Conservation (phyloP, 2,888 invertebrate species). For the Drosophila nr. fundita region DNA sequence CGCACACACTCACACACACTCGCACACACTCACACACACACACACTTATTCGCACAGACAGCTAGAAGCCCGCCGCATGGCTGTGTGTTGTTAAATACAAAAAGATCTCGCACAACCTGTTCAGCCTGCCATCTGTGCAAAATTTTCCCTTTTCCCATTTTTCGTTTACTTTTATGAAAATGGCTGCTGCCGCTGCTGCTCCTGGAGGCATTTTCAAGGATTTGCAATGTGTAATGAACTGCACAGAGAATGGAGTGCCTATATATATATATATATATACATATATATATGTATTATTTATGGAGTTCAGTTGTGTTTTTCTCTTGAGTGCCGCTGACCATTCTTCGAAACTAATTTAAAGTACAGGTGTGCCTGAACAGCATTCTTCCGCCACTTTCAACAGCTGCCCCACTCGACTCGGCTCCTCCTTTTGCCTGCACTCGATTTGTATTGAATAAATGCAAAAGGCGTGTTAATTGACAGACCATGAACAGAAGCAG, state of each 20-base stretch:
- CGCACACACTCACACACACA: not conserved
- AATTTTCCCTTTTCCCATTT: conserved; percentile 40
- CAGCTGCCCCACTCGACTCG: too few species aligned
- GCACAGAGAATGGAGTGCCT: conserved; percentile 21
- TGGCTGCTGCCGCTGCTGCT: conserved; percentile 36
- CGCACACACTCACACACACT: conserved; percentile 4
- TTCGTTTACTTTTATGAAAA: conserved; percentile 76
- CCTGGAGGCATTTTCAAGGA: conserved; percentile 56
- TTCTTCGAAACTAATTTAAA: conserved; percentile 70
- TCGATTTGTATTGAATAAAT: conserved; percentile 81
- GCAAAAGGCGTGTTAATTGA: conserved; percentile 81
- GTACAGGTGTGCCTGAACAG: conserved; percentile 57
- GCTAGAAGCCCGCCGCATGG: conserved; percentile 14
- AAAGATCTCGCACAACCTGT: conserved; percentile 50
- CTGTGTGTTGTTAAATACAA: conserved; percentile 60
- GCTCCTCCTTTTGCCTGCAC: conserved; percentile 22
- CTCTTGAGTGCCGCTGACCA: conserved; percentile 27
- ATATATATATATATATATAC: not conserved
- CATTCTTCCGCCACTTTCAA: not conserved
- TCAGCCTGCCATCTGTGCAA: conserved; percentile 33
- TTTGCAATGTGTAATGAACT: conserved; percentile 75
- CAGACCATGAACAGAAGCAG: conserved; percentile 75
- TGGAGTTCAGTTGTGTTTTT: conserved; percentile 1
- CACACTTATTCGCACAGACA: conserved; percentile 2
- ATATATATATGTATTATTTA: not conserved